A percentile compares a stretch with the other conserved stretches of the same genome.
These are phyloP conservation scores for Pangasius sanitwongsei DNA, from an alignment of 2,797 vertebrate species.

Conservation along the genomic window DNA sequence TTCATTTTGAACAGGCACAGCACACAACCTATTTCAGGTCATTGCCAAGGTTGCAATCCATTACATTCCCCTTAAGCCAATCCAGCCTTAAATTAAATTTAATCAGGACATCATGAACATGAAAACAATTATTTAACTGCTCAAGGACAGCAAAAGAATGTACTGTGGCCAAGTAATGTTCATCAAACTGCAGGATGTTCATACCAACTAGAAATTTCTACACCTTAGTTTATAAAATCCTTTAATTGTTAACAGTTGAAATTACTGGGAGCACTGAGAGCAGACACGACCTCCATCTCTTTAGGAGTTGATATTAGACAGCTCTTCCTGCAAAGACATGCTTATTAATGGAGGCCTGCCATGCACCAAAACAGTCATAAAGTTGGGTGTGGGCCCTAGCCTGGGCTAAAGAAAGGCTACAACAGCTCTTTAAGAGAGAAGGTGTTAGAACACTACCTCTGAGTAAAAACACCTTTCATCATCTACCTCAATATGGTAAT, in stretches of 20 bases:
- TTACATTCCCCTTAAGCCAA: neutral
- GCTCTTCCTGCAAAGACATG: conserved; percentile 71
- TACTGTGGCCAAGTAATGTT: neutral
- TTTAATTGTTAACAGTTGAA: conserved; percentile 71
- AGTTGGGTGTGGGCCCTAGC: conserved; percentile 62
- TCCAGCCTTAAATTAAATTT: neutral
- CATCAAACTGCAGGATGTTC: conserved; percentile 50
- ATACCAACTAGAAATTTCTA: conserved; percentile 58
- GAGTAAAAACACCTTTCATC: conserved; percentile 42
- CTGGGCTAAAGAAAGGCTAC: conserved; percentile 36
- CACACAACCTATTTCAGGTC: neutral
- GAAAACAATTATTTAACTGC: neutral
- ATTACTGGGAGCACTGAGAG: conserved; percentile 70
- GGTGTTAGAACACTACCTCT: conserved; percentile 34
- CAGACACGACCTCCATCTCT: conserved; percentile 55
- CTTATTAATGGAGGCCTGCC: conserved; percentile 70
- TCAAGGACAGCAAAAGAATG: neutral
- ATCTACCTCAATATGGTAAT: conserved; percentile 17
- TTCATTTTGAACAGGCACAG: conserved; percentile 1
- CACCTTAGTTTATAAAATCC: conserved; percentile 70
- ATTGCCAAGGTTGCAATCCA: neutral
- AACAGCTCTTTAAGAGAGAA: conserved; percentile 28
- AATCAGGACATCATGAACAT: neutral
- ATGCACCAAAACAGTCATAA: conserved; percentile 74
- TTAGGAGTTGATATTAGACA: conserved; percentile 66